A percentile compares a stretch with the other conserved stretches of the same genome.
Evolutionary conservation across 2,888 invertebrate species (phyloP).

Genomic region (Disparrhopalites patrizii): DNA sequence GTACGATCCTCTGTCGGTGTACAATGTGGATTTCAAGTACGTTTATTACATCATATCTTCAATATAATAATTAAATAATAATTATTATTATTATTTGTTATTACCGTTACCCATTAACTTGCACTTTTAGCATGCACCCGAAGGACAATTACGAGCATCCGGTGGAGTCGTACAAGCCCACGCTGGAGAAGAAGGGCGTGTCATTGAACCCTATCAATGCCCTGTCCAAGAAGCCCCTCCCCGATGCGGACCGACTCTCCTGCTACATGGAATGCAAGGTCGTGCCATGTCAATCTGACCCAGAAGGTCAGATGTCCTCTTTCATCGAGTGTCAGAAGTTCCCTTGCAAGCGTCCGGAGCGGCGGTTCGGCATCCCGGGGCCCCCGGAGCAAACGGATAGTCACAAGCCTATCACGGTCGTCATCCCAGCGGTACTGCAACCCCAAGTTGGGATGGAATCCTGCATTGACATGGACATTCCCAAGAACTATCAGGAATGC

Average conservation of each 20-base stretch:
- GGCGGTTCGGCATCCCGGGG: not conserved
- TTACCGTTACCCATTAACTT: no score
- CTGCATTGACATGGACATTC: conserved; percentile 13
- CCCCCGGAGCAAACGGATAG: not conserved
- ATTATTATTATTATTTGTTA: no score
- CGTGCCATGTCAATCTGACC: conserved; percentile 6
- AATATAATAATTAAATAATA: not conserved
- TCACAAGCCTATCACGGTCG: not conserved
- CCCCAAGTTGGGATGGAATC: not conserved
- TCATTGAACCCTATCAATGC: conserved; percentile 40
- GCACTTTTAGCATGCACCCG: conserved; percentile 34
- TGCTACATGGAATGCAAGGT: conserved; percentile 36
- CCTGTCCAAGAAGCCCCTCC: conserved; percentile 33
- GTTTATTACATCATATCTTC: not conserved
- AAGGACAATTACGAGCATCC: conserved; percentile 37
- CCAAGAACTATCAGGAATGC: not conserved
- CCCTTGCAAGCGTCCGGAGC: not conserved
- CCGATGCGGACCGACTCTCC: conserved; percentile 33
- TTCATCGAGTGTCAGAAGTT: conserved; percentile 1
- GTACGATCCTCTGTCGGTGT: conserved; percentile 36
- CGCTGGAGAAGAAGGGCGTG: conserved; percentile 36
- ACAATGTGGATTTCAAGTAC: conserved; percentile 40
- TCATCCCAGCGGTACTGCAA: not conserved
- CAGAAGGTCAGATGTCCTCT: not conserved
- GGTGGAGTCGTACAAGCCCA: conserved; percentile 33